Evolutionary conservation across 2,888 invertebrate genomes (phyloP), one percentile per base, ranked within the genome.

Genomic region (Apamea anceps): DNA sequence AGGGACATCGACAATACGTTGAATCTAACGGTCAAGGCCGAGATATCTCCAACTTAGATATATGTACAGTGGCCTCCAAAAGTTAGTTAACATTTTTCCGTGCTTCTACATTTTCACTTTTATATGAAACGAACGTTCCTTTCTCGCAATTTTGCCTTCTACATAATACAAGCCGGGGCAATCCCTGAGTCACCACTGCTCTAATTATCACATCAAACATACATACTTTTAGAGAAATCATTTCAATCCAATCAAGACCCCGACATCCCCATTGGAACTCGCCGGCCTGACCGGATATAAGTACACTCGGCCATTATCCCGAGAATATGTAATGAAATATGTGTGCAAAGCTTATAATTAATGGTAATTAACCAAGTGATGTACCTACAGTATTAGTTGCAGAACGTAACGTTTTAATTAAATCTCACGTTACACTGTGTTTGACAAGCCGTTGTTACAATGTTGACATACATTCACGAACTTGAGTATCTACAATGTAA

Each of bases 391-490:
- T 54, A 45, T 67, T 82, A 51, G 28, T 42, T 68, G 45, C 79
- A 78, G 62, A 54, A 37, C 67, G n/a, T 83, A 15, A 68, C 15
- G 32, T 65, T 84, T 60, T 65, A 81, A 83, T 84, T 84, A 79
- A 84, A 65, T 70, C 57, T 70, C 42, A 48, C 37, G 37, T 70
- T 65, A 78, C 37, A 37, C 28, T 70, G 21, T 51, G 63, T 84
- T 84, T 81, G 85, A 79, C 68, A 70, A 65, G 68, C 18, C 48
- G 48, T n/a, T 70, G 48, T 28, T 48, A 57, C 79, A 68, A 63
- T 78, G 48, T 84, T 84, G 68, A 42, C 67, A 48, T 21, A 15
- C 78, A 37, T 25, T 21, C 15, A n/a, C 15, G 5, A 63, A 54
- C 37, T 66, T 76, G 66, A 76, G 12, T 51, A 65, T 28, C n/a